phyloP scores from a whole-genome alignment of 2,113 vertebrate genomes.

The Heterotilapia buettikoferi region DNA sequence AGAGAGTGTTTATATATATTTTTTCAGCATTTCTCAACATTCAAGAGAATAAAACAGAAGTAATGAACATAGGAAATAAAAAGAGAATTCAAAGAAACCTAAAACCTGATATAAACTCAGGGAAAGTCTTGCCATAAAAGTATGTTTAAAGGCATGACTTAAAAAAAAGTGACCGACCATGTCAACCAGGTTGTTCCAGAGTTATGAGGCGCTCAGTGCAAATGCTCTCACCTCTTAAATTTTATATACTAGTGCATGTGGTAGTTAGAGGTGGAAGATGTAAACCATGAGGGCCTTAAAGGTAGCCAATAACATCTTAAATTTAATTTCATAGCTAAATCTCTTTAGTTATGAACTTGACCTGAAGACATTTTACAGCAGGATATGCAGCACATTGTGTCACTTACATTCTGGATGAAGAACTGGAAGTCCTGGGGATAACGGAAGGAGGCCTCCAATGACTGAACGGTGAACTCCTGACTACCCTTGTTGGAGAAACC shows the following conservation, averaged over 20 bases:
- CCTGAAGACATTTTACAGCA: not conserved
- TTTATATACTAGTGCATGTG: not conserved
- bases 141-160: not conserved
- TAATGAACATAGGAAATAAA: not conserved
- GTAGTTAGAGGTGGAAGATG: not conserved
- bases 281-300: not conserved
- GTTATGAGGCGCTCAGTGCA: not conserved
- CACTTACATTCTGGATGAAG: conserved; percentile 76
- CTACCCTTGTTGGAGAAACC: conserved; percentile 75
- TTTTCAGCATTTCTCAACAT: not conserved
- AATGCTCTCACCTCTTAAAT: not conserved
- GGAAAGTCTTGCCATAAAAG: not conserved
- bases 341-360: not conserved
- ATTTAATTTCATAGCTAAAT: not conserved
- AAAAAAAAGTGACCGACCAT: not conserved
- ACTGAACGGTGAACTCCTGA: conserved; percentile 67
- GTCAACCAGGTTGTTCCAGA: not conserved
- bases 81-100: not conserved
- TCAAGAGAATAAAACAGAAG: not conserved
- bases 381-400: not conserved
- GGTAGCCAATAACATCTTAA: not conserved
- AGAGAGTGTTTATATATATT: not conserved
- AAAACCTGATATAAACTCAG: not conserved
- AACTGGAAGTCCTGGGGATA: conserved; percentile 78
- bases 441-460: conserved; percentile 75